Conservation (phyloP, 2,113 vertebrate genomes). For the Microcebus ravelobensis region DNA sequence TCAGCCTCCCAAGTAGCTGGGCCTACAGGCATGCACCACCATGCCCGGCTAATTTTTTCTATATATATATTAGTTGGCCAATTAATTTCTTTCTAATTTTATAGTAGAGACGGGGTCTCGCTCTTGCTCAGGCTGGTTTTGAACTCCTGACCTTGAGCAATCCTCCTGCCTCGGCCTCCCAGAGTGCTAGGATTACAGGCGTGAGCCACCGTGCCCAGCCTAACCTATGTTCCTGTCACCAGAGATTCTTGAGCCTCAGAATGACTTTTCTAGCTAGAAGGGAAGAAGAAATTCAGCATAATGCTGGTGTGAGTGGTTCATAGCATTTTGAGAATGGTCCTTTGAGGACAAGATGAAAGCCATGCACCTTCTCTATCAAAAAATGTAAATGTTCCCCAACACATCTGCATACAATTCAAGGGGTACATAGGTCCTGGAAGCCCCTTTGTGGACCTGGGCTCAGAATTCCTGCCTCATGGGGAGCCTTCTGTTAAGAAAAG, state of each 20-base stretch:
- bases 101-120: too few relatives aligned
- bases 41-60: too few relatives aligned
- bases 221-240: not conserved
- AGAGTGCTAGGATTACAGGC: too few relatives aligned
- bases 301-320: not conserved
- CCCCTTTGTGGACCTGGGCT: not conserved
- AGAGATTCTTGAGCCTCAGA: not conserved
- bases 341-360: not conserved
- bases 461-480: not conserved
- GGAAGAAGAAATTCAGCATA: not conserved
- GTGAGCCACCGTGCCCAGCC: too few relatives aligned
- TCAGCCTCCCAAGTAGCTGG: too few relatives aligned
- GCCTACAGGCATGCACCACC: too few relatives aligned
- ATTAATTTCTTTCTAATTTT: too few relatives aligned
- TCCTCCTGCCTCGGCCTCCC: too few relatives aligned
- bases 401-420: not conserved
- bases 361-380: not conserved
- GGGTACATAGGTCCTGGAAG: not conserved
- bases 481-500: conserved; percentile 3
- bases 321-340: not conserved
- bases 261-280: not conserved
- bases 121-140: too few relatives aligned
- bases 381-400: not conserved
- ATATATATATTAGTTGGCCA: too few relatives aligned
- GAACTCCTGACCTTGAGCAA: too few relatives aligned